Conservation (phyloP, 2,113 vertebrate species). For the Nothocercus julius region DNA sequence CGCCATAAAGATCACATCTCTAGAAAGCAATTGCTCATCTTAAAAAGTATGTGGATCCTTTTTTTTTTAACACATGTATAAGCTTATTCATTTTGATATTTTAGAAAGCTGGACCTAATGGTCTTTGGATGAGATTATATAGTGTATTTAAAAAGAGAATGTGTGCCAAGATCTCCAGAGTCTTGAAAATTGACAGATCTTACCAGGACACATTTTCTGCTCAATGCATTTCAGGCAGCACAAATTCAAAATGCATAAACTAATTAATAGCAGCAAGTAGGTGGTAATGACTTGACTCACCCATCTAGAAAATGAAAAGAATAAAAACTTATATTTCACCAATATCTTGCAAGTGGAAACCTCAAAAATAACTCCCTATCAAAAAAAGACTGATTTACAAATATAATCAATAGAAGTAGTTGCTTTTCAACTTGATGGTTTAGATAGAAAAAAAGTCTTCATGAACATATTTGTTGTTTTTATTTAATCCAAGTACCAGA, state of each 20-base stretch:
- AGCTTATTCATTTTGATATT: neutral
- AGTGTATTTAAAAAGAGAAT: neutral
- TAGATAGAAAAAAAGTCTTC: neutral
- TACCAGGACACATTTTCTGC: neutral
- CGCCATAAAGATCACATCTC: neutral
- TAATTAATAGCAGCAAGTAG: neutral
- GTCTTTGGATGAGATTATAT: neutral
- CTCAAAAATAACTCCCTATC: neutral
- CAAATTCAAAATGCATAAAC: neutral
- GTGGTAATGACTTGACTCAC: neutral
- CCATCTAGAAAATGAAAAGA: neutral
- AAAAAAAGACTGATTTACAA: neutral
- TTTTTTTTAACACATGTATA: neutral
- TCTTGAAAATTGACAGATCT: neutral
- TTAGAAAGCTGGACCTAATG: neutral
- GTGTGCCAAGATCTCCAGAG: neutral
- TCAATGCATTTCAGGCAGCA: neutral
- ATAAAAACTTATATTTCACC: neutral
- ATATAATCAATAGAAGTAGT: neutral
- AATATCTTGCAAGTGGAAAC: neutral
- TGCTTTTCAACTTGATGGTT: neutral
- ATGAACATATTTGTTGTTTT: neutral
- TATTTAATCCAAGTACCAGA: neutral
- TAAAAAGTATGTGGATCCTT: neutral
- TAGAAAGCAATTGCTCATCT: neutral